Conservation (phyloP, 2,113 vertebrate genomes). For the Psittacula cyanocephala region DNA sequence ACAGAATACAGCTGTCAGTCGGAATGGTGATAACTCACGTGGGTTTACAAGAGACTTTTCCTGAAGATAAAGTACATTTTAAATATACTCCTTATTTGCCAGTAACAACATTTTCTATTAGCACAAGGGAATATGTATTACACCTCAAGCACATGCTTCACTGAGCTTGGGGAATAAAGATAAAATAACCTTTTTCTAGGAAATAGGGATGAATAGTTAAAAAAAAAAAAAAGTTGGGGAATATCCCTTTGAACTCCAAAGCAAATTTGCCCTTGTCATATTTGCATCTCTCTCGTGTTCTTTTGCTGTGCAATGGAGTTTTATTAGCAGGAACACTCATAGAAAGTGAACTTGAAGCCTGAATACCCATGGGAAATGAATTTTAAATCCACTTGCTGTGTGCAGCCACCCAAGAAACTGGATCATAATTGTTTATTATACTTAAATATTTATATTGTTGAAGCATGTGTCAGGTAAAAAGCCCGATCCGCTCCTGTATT, state of each 20-base stretch:
- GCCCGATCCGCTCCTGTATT: not conserved
- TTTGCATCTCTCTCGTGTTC: constrained; percentile 56
- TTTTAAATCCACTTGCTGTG: constrained; percentile 41
- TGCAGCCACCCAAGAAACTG: constrained; percentile 59
- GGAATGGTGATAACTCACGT: fast-evolving
- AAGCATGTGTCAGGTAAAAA: not conserved
- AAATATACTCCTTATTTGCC: not conserved
- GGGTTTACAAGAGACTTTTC: not conserved
- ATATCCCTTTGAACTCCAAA: constrained; percentile 61
- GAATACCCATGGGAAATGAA: constrained; percentile 43
- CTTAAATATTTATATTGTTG: constrained; percentile 61
- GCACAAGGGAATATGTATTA: not conserved
- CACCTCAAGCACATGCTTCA: not conserved
- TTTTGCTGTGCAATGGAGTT: constrained; percentile 16
- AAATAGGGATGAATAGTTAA: constrained; percentile 6
- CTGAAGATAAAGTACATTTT: not conserved
- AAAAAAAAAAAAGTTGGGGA: constrained; percentile 46
- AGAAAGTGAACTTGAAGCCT: constrained; percentile 47
- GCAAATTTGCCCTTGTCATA: constrained; percentile 49
- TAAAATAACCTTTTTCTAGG: constrained; percentile 11
- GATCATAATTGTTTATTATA: constrained; percentile 65
- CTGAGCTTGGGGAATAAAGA: not conserved
- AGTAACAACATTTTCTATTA: not conserved
- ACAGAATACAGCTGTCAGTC: not conserved
- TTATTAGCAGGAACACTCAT: constrained; percentile 48